A percentile compares a stretch with the other conserved stretches of the same genome.
phyloP scores from a whole-genome alignment of 2,888 invertebrate species.

The Siphonodentalium dalli region DNA sequence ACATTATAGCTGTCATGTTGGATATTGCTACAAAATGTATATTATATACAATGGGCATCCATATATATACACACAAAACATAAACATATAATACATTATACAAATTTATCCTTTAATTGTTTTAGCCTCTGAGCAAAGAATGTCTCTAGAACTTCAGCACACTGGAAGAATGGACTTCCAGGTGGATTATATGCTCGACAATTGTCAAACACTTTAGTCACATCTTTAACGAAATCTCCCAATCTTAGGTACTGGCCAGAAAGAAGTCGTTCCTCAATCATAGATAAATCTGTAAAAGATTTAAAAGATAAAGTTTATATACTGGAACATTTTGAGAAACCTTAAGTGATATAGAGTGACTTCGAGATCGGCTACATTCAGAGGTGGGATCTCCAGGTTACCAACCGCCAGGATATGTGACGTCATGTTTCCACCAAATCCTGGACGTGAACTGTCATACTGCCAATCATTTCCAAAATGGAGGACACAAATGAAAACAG shows the following conservation, averaged over 20 bases:
- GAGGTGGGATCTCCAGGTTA: too few relatives aligned
- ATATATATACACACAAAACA: not conserved
- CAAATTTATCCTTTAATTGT: constrained; percentile 41
- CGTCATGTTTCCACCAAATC: too few relatives aligned
- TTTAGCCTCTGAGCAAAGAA: constrained; percentile 73
- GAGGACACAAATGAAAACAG: too few relatives aligned
- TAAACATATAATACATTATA: too few relatives aligned
- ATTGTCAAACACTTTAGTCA: constrained; percentile 98
- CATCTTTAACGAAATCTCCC: constrained; percentile 95
- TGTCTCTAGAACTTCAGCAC: constrained; percentile 93
- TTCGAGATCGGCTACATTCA: too few relatives aligned
- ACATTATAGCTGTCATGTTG: too few relatives aligned
- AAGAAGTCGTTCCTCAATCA: constrained; percentile 81
- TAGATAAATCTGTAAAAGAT: constrained; percentile 82
- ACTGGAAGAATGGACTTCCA: constrained; percentile 94
- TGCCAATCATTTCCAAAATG: too few relatives aligned
- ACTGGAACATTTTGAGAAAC: too few relatives aligned
- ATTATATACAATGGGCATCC: not conserved
- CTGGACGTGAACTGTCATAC: not conserved
- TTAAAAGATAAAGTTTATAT: constrained; percentile 4
- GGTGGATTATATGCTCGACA: constrained; percentile 97
- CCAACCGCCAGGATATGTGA: too few relatives aligned
- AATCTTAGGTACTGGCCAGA: constrained; percentile 83
- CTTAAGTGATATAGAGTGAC: not conserved
- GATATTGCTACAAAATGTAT: too few relatives aligned